Conservation (phyloP, 2,113 vertebrate genomes). For the Callocephalon fimbriatum region DNA sequence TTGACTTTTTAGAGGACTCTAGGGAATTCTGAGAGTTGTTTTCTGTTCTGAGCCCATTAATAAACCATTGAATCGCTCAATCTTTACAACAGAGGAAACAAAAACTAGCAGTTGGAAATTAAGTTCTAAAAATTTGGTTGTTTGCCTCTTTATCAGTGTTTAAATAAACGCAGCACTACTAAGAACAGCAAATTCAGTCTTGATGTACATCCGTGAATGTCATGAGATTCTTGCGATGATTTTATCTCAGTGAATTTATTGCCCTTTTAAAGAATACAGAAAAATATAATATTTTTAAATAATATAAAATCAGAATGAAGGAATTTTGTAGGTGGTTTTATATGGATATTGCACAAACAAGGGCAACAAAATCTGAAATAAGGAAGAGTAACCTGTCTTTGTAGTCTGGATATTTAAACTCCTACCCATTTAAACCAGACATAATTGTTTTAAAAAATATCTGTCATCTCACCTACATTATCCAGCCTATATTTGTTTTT, state of each 20-base stretch:
- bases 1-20: not conserved
- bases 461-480: not conserved
- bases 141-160: not conserved
- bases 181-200: not conserved
- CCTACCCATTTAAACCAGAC: not conserved
- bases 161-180: not conserved
- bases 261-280: not conserved
- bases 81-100: not conserved
- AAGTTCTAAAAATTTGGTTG: not conserved
- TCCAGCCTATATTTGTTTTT: not conserved
- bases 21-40: constrained; percentile 24
- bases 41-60: constrained; percentile 3
- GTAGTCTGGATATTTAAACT: not conserved
- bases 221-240: not conserved
- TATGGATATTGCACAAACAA: not conserved
- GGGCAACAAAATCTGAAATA: not conserved
- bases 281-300: not conserved
- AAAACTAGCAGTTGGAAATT: not conserved
- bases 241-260: not conserved
- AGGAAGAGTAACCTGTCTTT: not conserved
- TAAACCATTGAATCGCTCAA: not conserved
- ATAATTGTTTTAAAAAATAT: not conserved
- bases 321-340: not conserved
- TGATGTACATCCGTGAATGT: accelerated
- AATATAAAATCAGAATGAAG: not conserved